Conservation (phyloP, 1,140 invertebrate genomes). For the Ips nitidus region DNA sequence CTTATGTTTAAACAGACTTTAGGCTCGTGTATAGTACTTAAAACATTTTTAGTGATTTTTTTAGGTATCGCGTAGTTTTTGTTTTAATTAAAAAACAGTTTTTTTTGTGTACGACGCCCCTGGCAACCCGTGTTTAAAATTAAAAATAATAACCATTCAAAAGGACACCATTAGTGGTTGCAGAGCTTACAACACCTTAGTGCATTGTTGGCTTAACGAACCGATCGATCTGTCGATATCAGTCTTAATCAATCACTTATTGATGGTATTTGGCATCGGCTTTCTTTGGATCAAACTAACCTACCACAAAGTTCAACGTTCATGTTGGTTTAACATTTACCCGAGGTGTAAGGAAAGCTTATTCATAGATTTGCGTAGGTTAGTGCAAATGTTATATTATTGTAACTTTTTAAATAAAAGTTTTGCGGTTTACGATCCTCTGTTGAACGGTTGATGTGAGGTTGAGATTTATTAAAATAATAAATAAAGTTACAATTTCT, state of each 20-base stretch:
- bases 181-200: constrained; percentile 35
- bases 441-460: no score
- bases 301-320: constrained; percentile 12
- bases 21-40: no score
- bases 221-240: constrained; percentile 38
- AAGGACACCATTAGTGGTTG: constrained; percentile 29
- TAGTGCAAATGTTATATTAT: no score
- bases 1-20: no score
- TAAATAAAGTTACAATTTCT: no score
- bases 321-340: background rate
- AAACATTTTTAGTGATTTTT: no score
- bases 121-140: constrained; percentile 10
- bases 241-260: constrained; percentile 40
- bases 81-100: background rate
- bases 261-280: constrained; percentile 29
- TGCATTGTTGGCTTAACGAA: constrained; percentile 35
- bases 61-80: background rate
- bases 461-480: no score
- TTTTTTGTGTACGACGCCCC: background rate
- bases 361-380: no score
- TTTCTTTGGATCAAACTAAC: constrained; percentile 15
- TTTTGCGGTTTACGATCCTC: no score
- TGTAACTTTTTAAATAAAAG: no score
- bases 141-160: constrained; percentile 36
- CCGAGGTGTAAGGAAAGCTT: no score